Conservation (phyloP, 2,888 invertebrate genomes). For the Pristionchus mayeri region DNA sequence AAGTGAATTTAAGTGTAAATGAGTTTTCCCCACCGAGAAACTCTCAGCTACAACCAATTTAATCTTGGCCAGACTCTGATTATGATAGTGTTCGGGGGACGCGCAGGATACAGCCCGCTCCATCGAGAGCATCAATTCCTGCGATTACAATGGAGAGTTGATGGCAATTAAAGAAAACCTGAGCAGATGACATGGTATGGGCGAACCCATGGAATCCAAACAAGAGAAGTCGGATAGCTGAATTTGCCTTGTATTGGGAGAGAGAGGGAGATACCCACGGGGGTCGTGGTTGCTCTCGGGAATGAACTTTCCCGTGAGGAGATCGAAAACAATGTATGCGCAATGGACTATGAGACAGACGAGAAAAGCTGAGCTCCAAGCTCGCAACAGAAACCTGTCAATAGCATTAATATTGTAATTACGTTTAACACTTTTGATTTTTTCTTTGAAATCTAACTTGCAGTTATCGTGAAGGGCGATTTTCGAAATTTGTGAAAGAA, state of each 20-base stretch:
- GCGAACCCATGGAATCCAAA: neutral
- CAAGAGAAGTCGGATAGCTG: neutral
- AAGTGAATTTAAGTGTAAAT: neutral
- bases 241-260: neutral
- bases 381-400: neutral
- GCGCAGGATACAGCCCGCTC: neutral
- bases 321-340: neutral
- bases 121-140: neutral
- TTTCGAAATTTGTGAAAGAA: neutral
- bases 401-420: neutral
- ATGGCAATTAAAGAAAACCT: neutral
- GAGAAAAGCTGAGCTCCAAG: neutral
- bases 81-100: neutral
- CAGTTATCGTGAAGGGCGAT: neutral
- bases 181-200: neutral
- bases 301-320: neutral
- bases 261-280: neutral
- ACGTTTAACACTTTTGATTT: no score
- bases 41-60: neutral
- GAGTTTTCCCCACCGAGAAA: neutral
- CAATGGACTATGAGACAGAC: neutral
- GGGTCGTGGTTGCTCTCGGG: constrained; percentile 11
- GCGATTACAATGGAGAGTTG: neutral
- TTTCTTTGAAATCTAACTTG: neutral
- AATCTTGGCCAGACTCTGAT: neutral